These are phyloP conservation scores for Stramonita haemastoma DNA, from an alignment of 2,888 invertebrate genomes.

Conservation along the genomic window DNA sequence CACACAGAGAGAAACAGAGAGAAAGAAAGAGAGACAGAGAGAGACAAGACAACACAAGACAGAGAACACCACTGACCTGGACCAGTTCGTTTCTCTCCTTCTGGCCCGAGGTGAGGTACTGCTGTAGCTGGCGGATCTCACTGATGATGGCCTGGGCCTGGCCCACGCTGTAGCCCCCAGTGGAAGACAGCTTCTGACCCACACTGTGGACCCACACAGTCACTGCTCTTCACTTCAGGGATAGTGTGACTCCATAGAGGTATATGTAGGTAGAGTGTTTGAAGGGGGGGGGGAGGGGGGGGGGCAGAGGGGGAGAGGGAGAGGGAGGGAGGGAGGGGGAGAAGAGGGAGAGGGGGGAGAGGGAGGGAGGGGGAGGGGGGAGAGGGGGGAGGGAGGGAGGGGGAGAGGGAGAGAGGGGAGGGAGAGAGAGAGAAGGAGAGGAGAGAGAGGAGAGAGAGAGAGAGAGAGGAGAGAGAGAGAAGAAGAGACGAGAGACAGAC, in stretches of 20 bases:
- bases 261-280: neutral
- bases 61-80: conserved; percentile 80
- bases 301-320: neutral
- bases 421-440: no score
- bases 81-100: conserved; percentile 95
- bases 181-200: conserved; percentile 90
- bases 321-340: neutral
- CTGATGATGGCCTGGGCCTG: conserved; percentile 98
- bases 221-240: neutral
- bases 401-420: no score
- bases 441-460: neutral
- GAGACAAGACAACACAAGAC: neutral
- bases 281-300: neutral
- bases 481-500: no score
- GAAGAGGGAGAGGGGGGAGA: neutral
- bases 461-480: neutral
- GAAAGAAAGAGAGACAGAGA: neutral
- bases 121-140: conserved; percentile 94
- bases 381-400: no score
- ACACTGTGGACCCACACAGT: conserved; percentile 81
- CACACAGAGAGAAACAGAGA: neutral
- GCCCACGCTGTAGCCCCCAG: conserved; percentile 92
- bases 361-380: neutral
- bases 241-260: no score
- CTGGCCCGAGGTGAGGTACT: conserved; percentile 92